Conservation (phyloP, 2,797 vertebrate genomes). For the Ctenochaetus hawaiiensis region DNA sequence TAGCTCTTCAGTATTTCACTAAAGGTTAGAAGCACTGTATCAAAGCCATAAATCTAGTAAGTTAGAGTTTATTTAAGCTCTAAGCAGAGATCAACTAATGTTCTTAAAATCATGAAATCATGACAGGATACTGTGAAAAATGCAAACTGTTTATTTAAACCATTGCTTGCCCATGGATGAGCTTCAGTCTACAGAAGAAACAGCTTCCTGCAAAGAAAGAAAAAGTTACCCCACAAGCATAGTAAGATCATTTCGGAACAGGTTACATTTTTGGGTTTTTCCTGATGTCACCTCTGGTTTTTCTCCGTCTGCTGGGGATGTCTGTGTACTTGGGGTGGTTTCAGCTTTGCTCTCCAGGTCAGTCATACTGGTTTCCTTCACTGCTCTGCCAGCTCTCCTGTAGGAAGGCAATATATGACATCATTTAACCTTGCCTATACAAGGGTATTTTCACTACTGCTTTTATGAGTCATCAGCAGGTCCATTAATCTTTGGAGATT, state of each 20-base stretch:
- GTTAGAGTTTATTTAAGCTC: too few species aligned
- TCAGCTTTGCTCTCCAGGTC: conserved; percentile 67
- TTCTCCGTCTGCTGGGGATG: conserved; percentile 29
- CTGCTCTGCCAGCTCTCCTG: conserved; percentile 49
- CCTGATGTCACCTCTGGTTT: conserved; percentile 69
- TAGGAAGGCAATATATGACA: background rate
- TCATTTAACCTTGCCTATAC: too few species aligned
- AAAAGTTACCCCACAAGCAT: conserved; percentile 5
- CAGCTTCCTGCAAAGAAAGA: conserved; percentile 64
- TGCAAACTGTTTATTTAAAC: conserved; percentile 77
- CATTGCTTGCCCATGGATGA: conserved; percentile 3
- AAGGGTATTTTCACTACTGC: too few species aligned
- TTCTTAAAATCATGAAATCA: too few species aligned
- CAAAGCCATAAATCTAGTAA: too few species aligned
- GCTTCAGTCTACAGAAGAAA: conserved; percentile 51
- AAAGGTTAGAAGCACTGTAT: too few species aligned
- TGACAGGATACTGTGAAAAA: conserved; percentile 40
- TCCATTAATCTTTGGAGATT: too few species aligned
- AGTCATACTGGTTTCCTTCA: conserved; percentile 72
- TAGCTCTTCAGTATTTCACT: too few species aligned
- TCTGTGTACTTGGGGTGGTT: conserved; percentile 9
- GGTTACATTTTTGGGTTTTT: background rate
- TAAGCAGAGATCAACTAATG: too few species aligned
- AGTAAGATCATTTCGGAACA: background rate
- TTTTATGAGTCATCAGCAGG: too few species aligned